phyloP scores from a whole-genome alignment of 1,140 invertebrate species.

The Trypoxylus dichotomus region DNA sequence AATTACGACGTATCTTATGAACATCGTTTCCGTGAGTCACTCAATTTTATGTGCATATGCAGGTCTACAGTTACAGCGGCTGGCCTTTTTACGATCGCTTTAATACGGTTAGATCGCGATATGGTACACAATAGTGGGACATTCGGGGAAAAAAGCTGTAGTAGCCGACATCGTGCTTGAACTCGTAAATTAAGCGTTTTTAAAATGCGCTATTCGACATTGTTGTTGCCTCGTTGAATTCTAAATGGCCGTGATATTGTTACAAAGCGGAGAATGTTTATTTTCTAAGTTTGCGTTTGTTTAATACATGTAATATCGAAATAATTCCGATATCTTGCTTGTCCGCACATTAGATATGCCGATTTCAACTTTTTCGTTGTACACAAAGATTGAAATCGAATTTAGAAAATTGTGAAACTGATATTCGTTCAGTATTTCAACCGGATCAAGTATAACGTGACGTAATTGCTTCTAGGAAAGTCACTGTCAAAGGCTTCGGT shows the following conservation, averaged over 20 bases:
- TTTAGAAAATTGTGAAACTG: neutral
- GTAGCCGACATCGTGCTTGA: neutral
- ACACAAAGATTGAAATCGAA: too few species aligned
- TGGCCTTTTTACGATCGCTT: neutral
- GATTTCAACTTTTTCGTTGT: neutral
- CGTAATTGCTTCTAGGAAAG: neutral
- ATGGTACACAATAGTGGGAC: neutral
- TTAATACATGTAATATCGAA: neutral
- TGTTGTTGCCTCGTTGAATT: neutral
- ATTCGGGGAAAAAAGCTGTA: neutral
- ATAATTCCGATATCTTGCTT: neutral
- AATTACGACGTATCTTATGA: neutral
- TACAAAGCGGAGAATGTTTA: neutral
- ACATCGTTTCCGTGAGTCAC: neutral
- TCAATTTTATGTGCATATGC: neutral
- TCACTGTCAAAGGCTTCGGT: neutral
- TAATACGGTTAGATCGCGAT: neutral
- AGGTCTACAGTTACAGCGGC: neutral
- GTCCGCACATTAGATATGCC: neutral
- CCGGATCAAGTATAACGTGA: neutral
- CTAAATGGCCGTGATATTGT: neutral
- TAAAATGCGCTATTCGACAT: neutral
- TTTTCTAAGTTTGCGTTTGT: neutral
- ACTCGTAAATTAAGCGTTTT: neutral
- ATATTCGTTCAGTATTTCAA: neutral